phyloP scores from a whole-genome alignment of 1,140 invertebrate species.

The Bombus balteatus region DNA sequence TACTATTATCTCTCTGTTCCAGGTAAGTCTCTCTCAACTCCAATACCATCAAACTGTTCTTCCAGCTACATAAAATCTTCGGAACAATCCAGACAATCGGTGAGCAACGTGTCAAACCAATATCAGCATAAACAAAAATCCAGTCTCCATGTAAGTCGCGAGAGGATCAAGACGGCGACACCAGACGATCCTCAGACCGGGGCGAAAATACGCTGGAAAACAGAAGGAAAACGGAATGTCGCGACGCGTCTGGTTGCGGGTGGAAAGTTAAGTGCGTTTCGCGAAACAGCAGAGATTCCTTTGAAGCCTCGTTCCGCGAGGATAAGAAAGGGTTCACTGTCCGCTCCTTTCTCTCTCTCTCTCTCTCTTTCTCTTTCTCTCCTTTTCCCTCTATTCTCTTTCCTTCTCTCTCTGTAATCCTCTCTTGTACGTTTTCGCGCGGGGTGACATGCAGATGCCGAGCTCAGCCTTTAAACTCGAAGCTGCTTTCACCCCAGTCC shows the following conservation, averaged over 20 bases:
- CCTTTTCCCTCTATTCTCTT: background rate
- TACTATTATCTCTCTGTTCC: constrained; percentile 12
- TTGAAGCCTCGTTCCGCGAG: constrained; percentile 54
- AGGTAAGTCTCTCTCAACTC: constrained; percentile 17
- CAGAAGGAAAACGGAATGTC: constrained; percentile 38
- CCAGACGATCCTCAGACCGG: constrained; percentile 43
- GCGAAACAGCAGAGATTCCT: constrained; percentile 58
- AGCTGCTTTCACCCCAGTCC: constrained; percentile 66
- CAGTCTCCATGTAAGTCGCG: constrained; percentile 19
- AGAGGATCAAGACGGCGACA: constrained; percentile 53
- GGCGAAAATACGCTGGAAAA: constrained; percentile 24
- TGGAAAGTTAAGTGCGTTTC: constrained; percentile 63
- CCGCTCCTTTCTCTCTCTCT: constrained; percentile 37
- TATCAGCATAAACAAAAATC: background rate
- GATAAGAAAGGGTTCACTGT: constrained; percentile 63
- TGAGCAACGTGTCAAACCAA: background rate
- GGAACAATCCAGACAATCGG: background rate
- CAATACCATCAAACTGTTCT: background rate
- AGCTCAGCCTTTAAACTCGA: constrained; percentile 71
- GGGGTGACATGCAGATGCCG: constrained; percentile 67
- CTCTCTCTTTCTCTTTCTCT: background rate
- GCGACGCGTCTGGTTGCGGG: constrained; percentile 42
- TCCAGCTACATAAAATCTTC: background rate
- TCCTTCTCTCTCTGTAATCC: constrained; percentile 58
- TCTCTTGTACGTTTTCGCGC: constrained; percentile 62